Percentiles rank a stretch among this genome's conserved stretches.
Conservation (phyloP, 2,113 vertebrate species). For the Leucoraja erinaceus region DNA sequence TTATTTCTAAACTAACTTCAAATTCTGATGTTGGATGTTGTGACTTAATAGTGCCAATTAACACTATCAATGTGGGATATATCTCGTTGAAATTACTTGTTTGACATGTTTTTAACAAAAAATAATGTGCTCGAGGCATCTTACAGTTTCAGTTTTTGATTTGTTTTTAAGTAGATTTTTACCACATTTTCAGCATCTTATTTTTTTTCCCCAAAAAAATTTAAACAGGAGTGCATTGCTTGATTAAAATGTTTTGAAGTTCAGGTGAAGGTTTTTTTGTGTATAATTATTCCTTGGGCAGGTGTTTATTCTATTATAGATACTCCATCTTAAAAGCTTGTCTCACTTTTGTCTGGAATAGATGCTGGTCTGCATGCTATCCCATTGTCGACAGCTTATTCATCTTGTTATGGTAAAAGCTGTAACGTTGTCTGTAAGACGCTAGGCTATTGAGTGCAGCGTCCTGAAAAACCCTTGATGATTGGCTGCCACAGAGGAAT, state of each 20-base stretch:
- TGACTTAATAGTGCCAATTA: not conserved
- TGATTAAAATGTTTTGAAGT: not conserved
- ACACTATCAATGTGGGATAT: not conserved
- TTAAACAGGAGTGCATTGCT: not conserved
- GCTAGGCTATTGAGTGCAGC: constrained; percentile 52
- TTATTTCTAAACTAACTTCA: not conserved
- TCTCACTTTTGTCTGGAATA: constrained; percentile 25
- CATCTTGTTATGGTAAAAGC: constrained; percentile 54
- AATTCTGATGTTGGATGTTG: not conserved
- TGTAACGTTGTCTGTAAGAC: constrained; percentile 51
- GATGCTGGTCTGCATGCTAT: constrained; percentile 23
- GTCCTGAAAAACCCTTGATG: constrained; percentile 54
- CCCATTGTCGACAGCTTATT: constrained; percentile 59
- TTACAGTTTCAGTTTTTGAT: not conserved
- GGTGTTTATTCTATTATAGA: not conserved
- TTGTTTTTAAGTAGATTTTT: not conserved
- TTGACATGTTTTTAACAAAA: not conserved
- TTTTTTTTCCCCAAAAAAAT: not conserved
- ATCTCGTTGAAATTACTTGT: not conserved
- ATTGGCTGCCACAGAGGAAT: constrained; percentile 69
- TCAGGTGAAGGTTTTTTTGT: not conserved
- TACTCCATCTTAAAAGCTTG: constrained; percentile 14
- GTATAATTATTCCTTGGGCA: not conserved
- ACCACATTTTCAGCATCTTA: not conserved
- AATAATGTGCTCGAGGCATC: not conserved